Base-by-base conservation (phyloP, 1,140 invertebrate genomes). In the Nomia melanderi region DNA sequence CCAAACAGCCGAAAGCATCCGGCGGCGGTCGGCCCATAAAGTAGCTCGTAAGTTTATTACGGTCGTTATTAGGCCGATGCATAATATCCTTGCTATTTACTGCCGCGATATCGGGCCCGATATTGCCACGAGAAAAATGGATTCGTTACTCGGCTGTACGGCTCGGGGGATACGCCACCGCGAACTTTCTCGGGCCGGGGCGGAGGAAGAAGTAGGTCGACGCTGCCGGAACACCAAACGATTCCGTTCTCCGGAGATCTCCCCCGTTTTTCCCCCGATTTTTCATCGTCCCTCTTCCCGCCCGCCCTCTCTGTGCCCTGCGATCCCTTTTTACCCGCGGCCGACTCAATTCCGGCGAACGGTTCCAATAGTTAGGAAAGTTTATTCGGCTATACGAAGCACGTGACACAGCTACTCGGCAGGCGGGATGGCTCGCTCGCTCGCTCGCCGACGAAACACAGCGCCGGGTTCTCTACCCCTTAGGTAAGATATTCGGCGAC, bases 401-500 rank as follows among this genome's bases (percentile, higher is more conserved):
- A 76, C 73, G 73, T 76, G 73, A 76, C 47, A 76, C 73, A 50
- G 53, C 63, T 47, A 67, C 20, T 27, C 41, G 53, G 53, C 54
- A 44, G 5, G 62, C 17, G 27, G 57, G 56, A n/a, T 47, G 12
- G 41, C 4, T 44, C 4, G 41, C 36, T 8, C 1, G 36, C 8
- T 39, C 4, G 36, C 23, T 14, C 14, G 39, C 27, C 27, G 69
- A 33, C 27, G 44, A 41, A 50, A 44, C 59, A 41, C 23, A 14
- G 39, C 11, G 39, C 25, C 36, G 14, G 33, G 17, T n/a, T 59
- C 17, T 63, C 73, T 29, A 60, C 54, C 74, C 65, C 44, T 60
- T 60, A 25, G 65, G 65, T 54, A 74, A 75, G 82, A 72, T 81
- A 87, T 88, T 89, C 86, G 81, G 87, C 86, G 79, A 88, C 88